These are phyloP conservation scores for Rhogogaster chlorosoma DNA, from an alignment of 2,888 invertebrate genomes.

Conservation along the genomic window DNA sequence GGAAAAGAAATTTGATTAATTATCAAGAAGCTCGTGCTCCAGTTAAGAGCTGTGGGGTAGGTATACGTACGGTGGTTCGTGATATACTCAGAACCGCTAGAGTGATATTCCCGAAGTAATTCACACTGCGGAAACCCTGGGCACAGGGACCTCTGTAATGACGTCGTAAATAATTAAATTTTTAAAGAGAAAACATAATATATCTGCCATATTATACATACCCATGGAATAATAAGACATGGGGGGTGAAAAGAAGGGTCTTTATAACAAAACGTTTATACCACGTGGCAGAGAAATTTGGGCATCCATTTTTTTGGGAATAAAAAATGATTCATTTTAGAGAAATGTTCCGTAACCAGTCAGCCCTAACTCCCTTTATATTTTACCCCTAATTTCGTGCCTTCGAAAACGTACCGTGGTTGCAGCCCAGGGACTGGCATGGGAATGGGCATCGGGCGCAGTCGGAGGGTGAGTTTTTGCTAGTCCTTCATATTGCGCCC, in stretches of 20 bases:
- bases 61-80: background rate
- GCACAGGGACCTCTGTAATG: background rate
- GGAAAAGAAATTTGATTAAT: slow-evolving; percentile 29
- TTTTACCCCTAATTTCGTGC: slow-evolving; percentile 30
- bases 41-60: background rate
- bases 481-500: slow-evolving; percentile 38
- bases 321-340: background rate
- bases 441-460: background rate
- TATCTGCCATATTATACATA: background rate
- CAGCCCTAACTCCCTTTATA: background rate
- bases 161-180: slow-evolving; percentile 30
- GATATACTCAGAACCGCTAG: slow-evolving; percentile 9
- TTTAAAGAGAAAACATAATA: slow-evolving; percentile 1
- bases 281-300: background rate
- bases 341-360: background rate
- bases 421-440: background rate
- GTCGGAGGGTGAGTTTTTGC: slow-evolving; percentile 42
- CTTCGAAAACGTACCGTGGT: slow-evolving; percentile 11
- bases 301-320: background rate
- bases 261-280: background rate
- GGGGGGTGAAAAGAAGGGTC: background rate
- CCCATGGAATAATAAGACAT: background rate
- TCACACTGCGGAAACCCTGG: slow-evolving; percentile 19
- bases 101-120: slow-evolving; percentile 39
- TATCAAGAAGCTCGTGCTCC: slow-evolving; percentile 11